Base-by-base conservation (phyloP, 2,888 invertebrate genomes). In the Morpho deidamia region DNA sequence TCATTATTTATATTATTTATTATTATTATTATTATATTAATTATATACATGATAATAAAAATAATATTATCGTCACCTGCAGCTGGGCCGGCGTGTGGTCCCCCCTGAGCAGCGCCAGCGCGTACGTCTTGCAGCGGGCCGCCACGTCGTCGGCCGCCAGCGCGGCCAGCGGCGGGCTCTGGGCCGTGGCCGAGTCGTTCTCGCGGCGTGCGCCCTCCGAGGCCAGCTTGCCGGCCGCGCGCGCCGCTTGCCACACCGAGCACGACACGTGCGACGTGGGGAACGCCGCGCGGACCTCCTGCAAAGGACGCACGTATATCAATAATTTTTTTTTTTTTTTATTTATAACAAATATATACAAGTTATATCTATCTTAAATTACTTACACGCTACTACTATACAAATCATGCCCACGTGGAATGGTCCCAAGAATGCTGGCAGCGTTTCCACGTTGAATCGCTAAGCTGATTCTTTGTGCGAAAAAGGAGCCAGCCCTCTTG, bases 211-310 rank as follows among this genome's bases (percentile, higher is more conserved):
- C 74, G 1, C 53, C 55, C 7, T 70, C 76, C 0, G 53, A 54
- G 11, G 72, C 67, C 1, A 70, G 65, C 1, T 70, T 60, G 0
- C 76, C 78, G 5, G 72, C 69, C 1, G 83, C 79, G 0, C 80
- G 69, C 1, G 86, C 65, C 48, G 84, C 86, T 46, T 90, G 90
- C 87, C 88, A 90, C 57, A 89, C 87, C 0, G 83, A 85, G 55
- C 83, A 82, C 9, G 88, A 84, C 63, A 88, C 83, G 76, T 90
- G 89, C 0, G 87, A 81, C 0, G 70, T 41, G 0, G 89, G 88
- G 62, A 90, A 90, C 55, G 87, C 85, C 0, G 71, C 23, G 1
- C 81, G 71, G 1, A 83, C 83, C 14, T 76, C 63, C 89, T 89
- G 74, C 0, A 9, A 7, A 47, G n/a, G n/a, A n/a, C n/a, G n/a